Evolutionary conservation across 2,113 vertebrate species (phyloP).

Genomic region (Scopus umbretta): DNA sequence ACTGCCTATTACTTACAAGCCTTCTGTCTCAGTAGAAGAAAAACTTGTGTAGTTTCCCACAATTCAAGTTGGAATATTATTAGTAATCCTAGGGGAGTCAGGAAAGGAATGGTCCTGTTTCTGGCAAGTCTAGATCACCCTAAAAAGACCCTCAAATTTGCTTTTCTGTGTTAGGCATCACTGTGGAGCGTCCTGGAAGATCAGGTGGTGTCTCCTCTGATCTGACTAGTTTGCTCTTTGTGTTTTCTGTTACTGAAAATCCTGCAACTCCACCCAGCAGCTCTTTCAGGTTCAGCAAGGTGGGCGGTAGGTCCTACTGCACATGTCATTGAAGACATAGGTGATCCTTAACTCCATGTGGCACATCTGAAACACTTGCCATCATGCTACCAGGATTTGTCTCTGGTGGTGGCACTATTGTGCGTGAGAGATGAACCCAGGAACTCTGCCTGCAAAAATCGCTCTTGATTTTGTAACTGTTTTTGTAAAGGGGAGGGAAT

Average conservation of each 20-base stretch:
- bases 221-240: not conserved
- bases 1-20: not conserved
- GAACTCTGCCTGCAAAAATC: not conserved
- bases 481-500: not conserved
- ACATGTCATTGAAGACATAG: not conserved
- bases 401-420: not conserved
- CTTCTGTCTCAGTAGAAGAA: not conserved
- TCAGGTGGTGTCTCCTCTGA: not conserved
- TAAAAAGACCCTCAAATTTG: not conserved
- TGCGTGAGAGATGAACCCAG: not conserved
- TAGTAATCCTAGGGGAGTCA: not conserved
- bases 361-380: not conserved
- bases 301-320: not conserved
- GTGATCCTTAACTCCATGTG: not conserved
- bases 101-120: not conserved
- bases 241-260: not conserved
- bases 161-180: not conserved
- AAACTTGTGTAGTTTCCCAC: not conserved
- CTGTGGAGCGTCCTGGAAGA: not conserved
- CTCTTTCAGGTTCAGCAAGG: not conserved
- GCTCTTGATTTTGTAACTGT: not conserved
- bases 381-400: not conserved
- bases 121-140: not conserved
- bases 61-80: not conserved
- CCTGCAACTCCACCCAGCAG: not conserved